Conservation (phyloP, 2,888 invertebrate species). For the Augiades crinisus region DNA sequence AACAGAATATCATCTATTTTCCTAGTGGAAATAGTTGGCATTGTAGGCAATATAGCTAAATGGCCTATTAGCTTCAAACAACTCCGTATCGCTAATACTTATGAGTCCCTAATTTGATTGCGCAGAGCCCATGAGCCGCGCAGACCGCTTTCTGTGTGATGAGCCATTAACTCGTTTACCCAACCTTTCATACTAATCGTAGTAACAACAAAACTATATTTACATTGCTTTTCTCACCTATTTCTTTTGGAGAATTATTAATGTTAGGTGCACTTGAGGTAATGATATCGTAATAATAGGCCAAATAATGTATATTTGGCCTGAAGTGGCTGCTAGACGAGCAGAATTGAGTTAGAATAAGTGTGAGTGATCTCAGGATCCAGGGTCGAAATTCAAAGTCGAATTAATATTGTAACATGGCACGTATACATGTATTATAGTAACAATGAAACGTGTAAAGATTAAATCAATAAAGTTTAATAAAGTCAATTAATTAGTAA, state of each 20-base stretch:
- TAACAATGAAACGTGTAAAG: too few species aligned
- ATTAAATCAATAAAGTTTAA: too few species aligned
- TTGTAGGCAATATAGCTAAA: not conserved
- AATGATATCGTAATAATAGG: too few species aligned
- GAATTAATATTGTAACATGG: too few species aligned
- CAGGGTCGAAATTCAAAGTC: too few species aligned
- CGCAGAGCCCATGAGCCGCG: slow-evolving; percentile 1
- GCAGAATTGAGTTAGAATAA: too few species aligned
- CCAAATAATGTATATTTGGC: too few species aligned
- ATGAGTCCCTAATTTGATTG: slow-evolving; percentile 13
- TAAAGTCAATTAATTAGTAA: too few species aligned
- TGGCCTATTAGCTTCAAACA: not conserved
- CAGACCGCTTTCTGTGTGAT: slow-evolving; percentile 8
- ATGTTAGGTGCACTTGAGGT: not conserved
- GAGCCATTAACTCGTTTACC: slow-evolving; percentile 13
- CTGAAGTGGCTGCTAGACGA: too few species aligned
- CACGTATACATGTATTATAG: too few species aligned
- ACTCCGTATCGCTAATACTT: slow-evolving; percentile 7
- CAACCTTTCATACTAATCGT: not conserved
- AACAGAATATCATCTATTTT: not conserved
- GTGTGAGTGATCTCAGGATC: too few species aligned
- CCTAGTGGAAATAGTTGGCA: not conserved
- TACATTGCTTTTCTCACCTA: too few species aligned
- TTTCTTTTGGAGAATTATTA: not conserved
- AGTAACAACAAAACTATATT: not conserved